A percentile compares a stretch with the other conserved stretches of the same genome.
Conservation (phyloP, 2,797 vertebrate genomes). For the Brachymystax lenok region DNA sequence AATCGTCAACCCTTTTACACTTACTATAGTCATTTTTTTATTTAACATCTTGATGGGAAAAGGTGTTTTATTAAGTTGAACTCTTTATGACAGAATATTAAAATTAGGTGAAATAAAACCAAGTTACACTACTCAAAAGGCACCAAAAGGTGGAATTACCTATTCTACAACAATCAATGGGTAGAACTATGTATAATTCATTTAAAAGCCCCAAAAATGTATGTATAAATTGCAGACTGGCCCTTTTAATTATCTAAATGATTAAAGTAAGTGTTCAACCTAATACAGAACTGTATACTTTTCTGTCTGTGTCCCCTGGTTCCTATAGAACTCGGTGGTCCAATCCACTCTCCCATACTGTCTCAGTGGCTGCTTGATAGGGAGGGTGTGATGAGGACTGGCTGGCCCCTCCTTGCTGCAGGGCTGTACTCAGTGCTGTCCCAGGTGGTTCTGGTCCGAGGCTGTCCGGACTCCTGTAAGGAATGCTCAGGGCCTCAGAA, state of each 20-base stretch:
- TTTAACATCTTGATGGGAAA: too few relatives aligned
- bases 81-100: neutral
- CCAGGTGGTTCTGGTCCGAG: conserved; percentile 46
- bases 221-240: too few relatives aligned
- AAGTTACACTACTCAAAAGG: too few relatives aligned
- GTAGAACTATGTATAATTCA: too few relatives aligned
- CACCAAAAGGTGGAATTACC: too few relatives aligned
- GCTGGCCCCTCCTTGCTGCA: conserved; percentile 37
- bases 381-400: conserved; percentile 16
- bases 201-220: too few relatives aligned
- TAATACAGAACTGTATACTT: neutral
- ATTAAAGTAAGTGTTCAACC: neutral
- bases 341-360: neutral
- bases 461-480: conserved; percentile 83
- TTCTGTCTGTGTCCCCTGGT: neutral
- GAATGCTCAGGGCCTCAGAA: conserved; percentile 82
- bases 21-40: too few relatives aligned
- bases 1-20: too few relatives aligned
- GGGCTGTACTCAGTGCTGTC: conserved; percentile 54
- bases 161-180: too few relatives aligned
- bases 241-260: neutral
- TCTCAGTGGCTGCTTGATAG: neutral
- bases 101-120: neutral
- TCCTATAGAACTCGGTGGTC: neutral
- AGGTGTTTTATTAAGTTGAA: too few relatives aligned